phyloP scores from a whole-genome alignment of 2,797 vertebrate genomes.

The Pseudocheirus occidentalis region DNA sequence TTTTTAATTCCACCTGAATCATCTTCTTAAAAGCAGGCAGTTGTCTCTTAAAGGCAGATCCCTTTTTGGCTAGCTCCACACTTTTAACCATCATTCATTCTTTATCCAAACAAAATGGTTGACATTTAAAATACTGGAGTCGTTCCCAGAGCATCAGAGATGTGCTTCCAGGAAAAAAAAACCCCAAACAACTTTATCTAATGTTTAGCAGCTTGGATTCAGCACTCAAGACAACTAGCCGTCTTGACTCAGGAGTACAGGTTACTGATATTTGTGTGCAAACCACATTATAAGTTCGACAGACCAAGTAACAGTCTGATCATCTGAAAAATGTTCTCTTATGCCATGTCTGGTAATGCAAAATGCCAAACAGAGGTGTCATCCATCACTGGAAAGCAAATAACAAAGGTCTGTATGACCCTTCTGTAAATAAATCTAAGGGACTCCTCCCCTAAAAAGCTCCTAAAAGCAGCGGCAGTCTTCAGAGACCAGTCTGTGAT shows the following conservation, averaged over 20 bases:
- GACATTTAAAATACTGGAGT: constrained; percentile 18
- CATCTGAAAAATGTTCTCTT: constrained; percentile 52
- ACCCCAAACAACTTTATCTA: not conserved
- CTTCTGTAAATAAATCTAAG: constrained; percentile 43
- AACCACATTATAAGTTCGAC: constrained; percentile 65
- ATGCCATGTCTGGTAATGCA: constrained; percentile 19
- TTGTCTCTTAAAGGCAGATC: constrained; percentile 28
- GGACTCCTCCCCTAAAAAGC: not conserved
- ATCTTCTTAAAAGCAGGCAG: constrained; percentile 49
- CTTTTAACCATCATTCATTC: constrained; percentile 45
- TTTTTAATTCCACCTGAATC: not conserved
- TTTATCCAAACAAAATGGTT: constrained; percentile 57
- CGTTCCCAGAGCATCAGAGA: constrained; percentile 47
- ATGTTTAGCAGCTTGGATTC: constrained; percentile 52
- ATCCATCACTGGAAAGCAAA: constrained; percentile 42
- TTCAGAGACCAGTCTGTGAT: constrained; percentile 34
- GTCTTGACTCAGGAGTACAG: constrained; percentile 22
- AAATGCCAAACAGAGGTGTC: constrained; percentile 53
- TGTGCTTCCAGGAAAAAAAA: not conserved
- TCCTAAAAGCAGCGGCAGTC: constrained; percentile 29
- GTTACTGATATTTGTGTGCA: constrained; percentile 57
- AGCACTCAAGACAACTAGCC: constrained; percentile 19
- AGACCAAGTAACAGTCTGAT: constrained; percentile 54
- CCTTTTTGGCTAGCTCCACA: constrained; percentile 35
- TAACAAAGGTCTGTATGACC: not conserved